These are phyloP conservation scores for Acrobeloides nanus DNA, from an alignment of 2,888 invertebrate species.

Conservation along the genomic window DNA sequence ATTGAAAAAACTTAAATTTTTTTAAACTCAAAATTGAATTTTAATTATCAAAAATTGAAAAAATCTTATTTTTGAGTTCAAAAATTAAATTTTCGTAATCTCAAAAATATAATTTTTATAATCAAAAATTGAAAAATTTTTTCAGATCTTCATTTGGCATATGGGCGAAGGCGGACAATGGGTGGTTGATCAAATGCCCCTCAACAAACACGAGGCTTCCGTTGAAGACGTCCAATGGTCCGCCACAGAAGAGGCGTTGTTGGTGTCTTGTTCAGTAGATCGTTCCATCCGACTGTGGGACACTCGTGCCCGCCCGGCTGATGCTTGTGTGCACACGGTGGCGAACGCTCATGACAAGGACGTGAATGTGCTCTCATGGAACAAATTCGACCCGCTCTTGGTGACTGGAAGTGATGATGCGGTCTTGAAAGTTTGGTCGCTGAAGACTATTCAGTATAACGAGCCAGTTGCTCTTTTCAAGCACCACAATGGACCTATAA, in stretches of 20 bases:
- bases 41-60: background rate
- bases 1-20: conserved; percentile 1
- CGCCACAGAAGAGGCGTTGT: conserved; percentile 80
- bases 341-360: conserved; percentile 80
- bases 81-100: background rate
- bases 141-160: conserved; percentile 82
- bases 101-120: background rate
- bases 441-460: conserved; percentile 69
- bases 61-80: too few species aligned
- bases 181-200: conserved; percentile 81
- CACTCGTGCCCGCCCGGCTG: conserved; percentile 72
- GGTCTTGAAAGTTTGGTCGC: conserved; percentile 85
- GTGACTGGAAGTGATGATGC: conserved; percentile 96
- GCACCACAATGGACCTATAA: conserved; percentile 85
- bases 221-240: conserved; percentile 99
- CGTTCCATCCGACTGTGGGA: conserved; percentile 84
- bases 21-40: background rate
- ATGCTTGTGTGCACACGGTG: conserved; percentile 83
- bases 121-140: too few species aligned
- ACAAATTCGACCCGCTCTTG: conserved; percentile 66
- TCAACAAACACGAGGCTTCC: conserved; percentile 78
- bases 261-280: conserved; percentile 60
- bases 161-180: conserved; percentile 72
- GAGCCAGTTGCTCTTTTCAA: conserved; percentile 84
- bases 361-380: conserved; percentile 97